Evolutionary conservation across 2,797 vertebrate species (phyloP).

Genomic region (Hemitrygon akajei): DNA sequence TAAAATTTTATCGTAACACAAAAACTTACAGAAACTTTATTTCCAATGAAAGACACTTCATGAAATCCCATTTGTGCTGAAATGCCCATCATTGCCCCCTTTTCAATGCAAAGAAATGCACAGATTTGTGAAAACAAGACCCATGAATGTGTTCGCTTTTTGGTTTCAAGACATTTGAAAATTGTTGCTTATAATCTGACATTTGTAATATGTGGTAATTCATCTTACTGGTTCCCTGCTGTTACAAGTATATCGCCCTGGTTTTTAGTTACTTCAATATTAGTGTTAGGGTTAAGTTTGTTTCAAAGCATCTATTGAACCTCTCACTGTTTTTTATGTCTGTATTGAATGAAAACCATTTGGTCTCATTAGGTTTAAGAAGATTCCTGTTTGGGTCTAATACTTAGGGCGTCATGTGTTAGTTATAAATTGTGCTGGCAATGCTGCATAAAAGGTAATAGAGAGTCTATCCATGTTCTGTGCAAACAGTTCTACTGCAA

Average conservation of each 20-base stretch:
- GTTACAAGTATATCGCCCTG: background rate
- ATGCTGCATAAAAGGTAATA: no score
- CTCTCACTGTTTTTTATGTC: background rate
- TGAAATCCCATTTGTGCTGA: background rate
- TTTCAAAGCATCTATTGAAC: background rate
- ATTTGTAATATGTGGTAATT: background rate
- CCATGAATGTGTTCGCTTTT: background rate
- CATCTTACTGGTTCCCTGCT: background rate
- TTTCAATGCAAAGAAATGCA: no score
- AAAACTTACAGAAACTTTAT: background rate
- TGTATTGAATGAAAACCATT: background rate
- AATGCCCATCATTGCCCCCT: background rate
- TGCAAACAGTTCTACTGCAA: no score
- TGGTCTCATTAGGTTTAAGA: background rate
- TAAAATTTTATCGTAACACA: background rate
- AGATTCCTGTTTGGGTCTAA: background rate
- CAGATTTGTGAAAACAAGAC: no score
- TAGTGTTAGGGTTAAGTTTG: background rate
- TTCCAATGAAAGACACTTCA: background rate
- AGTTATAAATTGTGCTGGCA: background rate
- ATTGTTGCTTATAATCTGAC: background rate
- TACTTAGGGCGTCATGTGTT: background rate
- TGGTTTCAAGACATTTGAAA: background rate
- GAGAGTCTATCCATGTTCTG: no score
- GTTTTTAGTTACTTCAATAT: background rate